phyloP scores from a whole-genome alignment of 2,113 vertebrate species.

The Bothrops jararaca region DNA sequence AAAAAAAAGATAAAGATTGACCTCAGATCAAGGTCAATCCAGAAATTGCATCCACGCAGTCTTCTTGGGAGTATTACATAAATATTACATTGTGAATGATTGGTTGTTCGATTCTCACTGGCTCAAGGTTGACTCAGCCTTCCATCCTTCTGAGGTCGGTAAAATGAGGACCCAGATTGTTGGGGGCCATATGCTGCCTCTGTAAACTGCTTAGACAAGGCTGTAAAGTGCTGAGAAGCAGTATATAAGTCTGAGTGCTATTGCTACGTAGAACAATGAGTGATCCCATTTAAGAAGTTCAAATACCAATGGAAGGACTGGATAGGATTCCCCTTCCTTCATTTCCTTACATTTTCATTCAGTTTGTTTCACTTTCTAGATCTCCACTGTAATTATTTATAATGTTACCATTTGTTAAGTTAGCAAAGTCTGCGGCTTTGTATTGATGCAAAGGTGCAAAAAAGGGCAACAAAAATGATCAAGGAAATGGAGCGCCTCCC shows the following conservation, averaged over 20 bases:
- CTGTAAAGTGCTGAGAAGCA: no score
- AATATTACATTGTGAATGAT: neutral
- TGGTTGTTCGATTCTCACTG: no score
- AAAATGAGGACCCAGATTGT: no score
- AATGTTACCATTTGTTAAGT: slow-evolving; percentile 31
- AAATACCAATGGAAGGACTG: neutral
- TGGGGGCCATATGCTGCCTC: no score
- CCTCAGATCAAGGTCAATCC: neutral
- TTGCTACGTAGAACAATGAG: neutral
- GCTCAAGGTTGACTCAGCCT: no score
- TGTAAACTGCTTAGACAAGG: no score
- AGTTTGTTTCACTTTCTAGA: slow-evolving; percentile 44
- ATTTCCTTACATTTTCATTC: neutral
- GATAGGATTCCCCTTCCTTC: neutral
- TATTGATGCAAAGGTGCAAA: no score
- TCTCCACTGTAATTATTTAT: neutral
- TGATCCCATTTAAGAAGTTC: neutral
- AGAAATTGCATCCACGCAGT: neutral
- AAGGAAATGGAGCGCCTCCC: no score
- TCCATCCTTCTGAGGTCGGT: no score
- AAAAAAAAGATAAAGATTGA: neutral
- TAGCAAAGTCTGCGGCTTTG: slow-evolving; percentile 33
- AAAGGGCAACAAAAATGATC: no score
- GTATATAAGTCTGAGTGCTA: no score
- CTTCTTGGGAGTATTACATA: neutral